Percentiles rank a stretch among this genome's conserved stretches.
phyloP scores from a whole-genome alignment of 2,797 vertebrate genomes.

The Ptychobarbus kaznakovi region DNA sequence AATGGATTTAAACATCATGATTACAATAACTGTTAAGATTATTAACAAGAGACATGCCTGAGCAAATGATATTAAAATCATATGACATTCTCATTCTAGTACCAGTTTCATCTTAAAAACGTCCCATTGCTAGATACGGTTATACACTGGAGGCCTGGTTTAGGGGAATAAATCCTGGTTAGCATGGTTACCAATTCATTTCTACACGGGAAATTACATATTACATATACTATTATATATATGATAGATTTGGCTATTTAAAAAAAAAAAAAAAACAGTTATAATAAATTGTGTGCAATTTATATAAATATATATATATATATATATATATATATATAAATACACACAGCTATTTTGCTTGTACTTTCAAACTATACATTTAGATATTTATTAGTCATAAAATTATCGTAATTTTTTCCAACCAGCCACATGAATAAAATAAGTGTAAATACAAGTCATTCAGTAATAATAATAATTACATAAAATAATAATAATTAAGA shows the following conservation, averaged over 20 bases:
- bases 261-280: too few species aligned
- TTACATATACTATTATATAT: neutral
- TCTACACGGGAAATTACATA: neutral
- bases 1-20: conserved; percentile 25
- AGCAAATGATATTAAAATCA: conserved; percentile 24
- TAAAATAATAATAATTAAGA: neutral
- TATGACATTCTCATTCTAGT: conserved; percentile 1
- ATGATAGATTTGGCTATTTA: neutral
- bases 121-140: neutral
- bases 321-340: too few species aligned
- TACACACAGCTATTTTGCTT: too few species aligned
- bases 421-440: neutral
- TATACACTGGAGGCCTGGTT: neutral
- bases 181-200: neutral
- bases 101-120: neutral
- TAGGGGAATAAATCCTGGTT: neutral
- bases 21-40: conserved; percentile 17
- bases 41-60: conserved; percentile 40
- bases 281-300: neutral
- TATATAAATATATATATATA: neutral
- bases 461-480: neutral
- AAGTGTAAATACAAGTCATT: neutral
- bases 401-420: neutral
- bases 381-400: neutral
- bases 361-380: neutral